Evolutionary conservation across 2,113 vertebrate species (phyloP).

Genomic region (Cavia aperea): DNA sequence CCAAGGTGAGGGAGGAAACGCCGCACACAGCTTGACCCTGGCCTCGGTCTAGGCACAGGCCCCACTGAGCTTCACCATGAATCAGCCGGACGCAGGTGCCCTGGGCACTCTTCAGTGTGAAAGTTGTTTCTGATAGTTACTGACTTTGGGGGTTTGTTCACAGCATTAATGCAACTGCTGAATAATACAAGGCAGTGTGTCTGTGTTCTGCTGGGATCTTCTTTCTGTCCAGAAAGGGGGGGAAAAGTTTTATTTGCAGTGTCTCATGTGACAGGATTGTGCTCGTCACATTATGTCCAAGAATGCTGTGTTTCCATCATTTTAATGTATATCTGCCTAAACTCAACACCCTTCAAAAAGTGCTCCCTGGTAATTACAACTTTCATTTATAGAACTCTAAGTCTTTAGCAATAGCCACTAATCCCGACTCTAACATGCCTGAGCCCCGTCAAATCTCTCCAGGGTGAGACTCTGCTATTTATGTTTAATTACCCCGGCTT

Average conservation of each 20-base stretch:
- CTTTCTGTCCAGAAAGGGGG: background rate
- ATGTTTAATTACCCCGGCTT: background rate
- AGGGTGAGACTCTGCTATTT: background rate
- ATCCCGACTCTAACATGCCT: background rate
- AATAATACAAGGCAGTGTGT: background rate
- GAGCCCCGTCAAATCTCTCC: background rate
- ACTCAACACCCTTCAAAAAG: background rate
- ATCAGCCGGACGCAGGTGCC: background rate
- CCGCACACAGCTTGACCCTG: fast-evolving
- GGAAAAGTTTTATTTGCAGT: background rate
- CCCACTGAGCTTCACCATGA: too few species aligned
- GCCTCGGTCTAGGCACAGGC: background rate
- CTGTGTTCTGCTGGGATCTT: background rate
- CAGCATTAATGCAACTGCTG: background rate
- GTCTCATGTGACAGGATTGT: background rate
- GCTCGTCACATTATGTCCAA: background rate
- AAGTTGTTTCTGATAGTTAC: background rate
- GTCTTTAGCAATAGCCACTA: background rate
- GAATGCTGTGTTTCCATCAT: background rate
- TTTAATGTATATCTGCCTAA: background rate
- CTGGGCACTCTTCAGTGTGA: fast-evolving
- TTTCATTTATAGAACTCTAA: background rate
- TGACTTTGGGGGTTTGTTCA: background rate
- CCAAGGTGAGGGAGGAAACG: background rate
- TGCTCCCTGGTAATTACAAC: background rate